Base-by-base conservation (phyloP, 2,797 vertebrate genomes). In the Hypotaenidia okinawae region DNA sequence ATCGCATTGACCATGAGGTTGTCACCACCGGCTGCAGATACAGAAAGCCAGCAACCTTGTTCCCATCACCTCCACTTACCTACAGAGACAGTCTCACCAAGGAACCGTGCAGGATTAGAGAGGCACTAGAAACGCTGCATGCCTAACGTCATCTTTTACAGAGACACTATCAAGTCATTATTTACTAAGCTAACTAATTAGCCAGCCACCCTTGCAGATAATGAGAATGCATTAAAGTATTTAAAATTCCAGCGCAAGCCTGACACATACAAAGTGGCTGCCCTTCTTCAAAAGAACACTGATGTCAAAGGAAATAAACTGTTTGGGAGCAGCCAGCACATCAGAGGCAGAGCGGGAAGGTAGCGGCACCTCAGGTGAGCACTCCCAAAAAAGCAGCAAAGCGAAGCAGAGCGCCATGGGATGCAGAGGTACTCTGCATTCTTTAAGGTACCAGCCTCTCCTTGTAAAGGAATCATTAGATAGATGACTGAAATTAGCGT, bases 171-270 rank as follows among this genome's bases (percentile, higher is more conserved):
- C 73, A 43, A 87, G 67, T 87, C 70, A 79, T 93, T 94, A 95
- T 91, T 95, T 94, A 94, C 85, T 88, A 52, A 82, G 83, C 83
- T 58, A 93, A 80, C 89, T 95, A 90, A 96, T 95, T 91, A 96
- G 81, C 77, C 73, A 93, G 83, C 77, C 93, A 94, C 47, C 54
- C 85, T 83, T 94, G 95, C 93, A 94, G 90, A 88, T 94, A 90
- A 95, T 74, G 93, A 91, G 87, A 93, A 91, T 74, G 74, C 70
- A 89, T 93, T 91, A 82, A 94, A 94, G 85, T 74, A 87, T 89
- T 90, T 94, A 73, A 70, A 92, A 93, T 62, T 84, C 83, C 37
- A 74, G 55, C 58, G 79, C 61, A 30, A 90, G 57, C 43, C 81
- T 88, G 89, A 94, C 88, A 91, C 74, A 74, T 73, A 52, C 2